Evolutionary conservation across 2,797 vertebrate species (phyloP).

Genomic region (Acropternis orthonyx): DNA sequence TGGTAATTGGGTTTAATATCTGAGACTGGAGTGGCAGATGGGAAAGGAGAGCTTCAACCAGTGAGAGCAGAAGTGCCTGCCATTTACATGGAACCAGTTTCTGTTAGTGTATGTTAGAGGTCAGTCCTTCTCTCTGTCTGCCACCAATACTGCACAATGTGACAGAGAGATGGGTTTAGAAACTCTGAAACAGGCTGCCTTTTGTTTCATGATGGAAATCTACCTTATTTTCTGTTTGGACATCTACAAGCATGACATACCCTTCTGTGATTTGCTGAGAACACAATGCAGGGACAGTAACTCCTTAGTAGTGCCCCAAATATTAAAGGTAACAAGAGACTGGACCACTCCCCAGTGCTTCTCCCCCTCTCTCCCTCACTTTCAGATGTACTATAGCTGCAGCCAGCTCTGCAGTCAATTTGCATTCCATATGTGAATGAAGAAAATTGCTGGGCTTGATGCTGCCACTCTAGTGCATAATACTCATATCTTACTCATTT

Average conservation of each 20-base stretch:
- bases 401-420: not conserved
- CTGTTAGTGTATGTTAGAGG: not conserved
- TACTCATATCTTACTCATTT: not conserved
- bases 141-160: not conserved
- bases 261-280: not conserved
- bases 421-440: not conserved
- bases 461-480: not conserved
- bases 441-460: not conserved
- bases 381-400: not conserved
- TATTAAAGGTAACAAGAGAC: not conserved
- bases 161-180: not conserved
- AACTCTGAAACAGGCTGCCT: not conserved
- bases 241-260: not conserved
- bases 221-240: not conserved
- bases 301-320: not conserved
- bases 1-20: not conserved
- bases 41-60: not conserved
- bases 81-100: not conserved
- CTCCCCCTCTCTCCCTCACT: not conserved
- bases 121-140: not conserved
- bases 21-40: not conserved
- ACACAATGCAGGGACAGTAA: not conserved
- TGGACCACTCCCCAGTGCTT: not conserved
- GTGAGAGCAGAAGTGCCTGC: not conserved
- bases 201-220: not conserved